These are phyloP conservation scores for Mythimna impura DNA, from an alignment of 2,888 invertebrate species.

Conservation along the genomic window DNA sequence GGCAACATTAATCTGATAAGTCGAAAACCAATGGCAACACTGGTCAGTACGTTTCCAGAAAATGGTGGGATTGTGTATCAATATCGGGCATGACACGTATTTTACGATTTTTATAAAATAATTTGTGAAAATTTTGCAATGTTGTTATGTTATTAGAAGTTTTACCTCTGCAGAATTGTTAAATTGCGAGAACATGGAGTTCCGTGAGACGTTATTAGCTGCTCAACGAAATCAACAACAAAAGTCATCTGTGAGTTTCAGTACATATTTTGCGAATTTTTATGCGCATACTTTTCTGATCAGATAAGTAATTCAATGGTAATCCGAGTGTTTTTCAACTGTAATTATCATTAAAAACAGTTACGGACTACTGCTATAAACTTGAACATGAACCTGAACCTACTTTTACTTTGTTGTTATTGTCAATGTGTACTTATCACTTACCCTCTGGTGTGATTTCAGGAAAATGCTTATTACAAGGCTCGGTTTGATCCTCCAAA, in stretches of 20 bases:
- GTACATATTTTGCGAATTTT: conserved; percentile 63
- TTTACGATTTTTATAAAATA: conserved; percentile 77
- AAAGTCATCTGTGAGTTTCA: conserved; percentile 88
- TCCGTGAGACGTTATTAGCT: conserved; percentile 87
- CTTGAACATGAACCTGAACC: not conserved
- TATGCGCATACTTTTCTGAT: conserved; percentile 58
- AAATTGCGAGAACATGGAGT: conserved; percentile 81
- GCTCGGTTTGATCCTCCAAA: conserved; percentile 96
- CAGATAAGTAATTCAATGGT: conserved; percentile 28
- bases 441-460: conserved; percentile 46
- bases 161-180: conserved; percentile 44
- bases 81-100: conserved; percentile 86
- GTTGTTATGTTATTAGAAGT: conserved; percentile 61
- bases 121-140: conserved; percentile 77
- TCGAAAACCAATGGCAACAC: conserved; percentile 35
- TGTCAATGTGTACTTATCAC: conserved; percentile 25
- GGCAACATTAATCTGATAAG: not conserved
- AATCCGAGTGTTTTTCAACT: conserved; percentile 7
- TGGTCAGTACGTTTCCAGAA: conserved; percentile 88
- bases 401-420: conserved; percentile 55
- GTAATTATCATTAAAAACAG: conserved; percentile 7
- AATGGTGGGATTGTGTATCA: conserved; percentile 87
- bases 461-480: conserved; percentile 92
- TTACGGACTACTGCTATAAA: not conserved
- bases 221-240: conserved; percentile 89